These are phyloP conservation scores for Gymnosoma rotundatum DNA, from an alignment of 2,888 invertebrate genomes.

Conservation along the genomic window DNA sequence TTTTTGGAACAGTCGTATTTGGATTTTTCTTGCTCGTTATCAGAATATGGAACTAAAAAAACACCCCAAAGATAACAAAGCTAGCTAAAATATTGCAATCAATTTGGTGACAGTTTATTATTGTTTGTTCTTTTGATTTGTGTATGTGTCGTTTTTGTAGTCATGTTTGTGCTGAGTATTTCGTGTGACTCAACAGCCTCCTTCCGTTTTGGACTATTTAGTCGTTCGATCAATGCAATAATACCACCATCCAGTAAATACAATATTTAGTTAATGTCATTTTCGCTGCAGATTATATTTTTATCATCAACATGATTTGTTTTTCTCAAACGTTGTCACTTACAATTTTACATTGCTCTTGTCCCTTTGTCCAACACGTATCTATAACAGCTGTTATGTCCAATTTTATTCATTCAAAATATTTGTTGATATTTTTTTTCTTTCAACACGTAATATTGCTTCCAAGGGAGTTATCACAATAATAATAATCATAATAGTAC, in stretches of 20 bases:
- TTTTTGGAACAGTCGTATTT: not conserved
- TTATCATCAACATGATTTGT: conserved; percentile 32
- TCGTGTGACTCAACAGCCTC: conserved; percentile 67
- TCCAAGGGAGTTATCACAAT: too few relatives aligned
- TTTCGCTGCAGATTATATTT: too few relatives aligned
- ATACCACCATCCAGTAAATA: conserved; percentile 41
- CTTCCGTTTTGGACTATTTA: conserved; percentile 8
- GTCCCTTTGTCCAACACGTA: too few relatives aligned
- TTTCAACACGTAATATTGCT: too few relatives aligned
- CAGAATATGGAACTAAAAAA: conserved; percentile 17
- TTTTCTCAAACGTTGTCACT: not conserved
- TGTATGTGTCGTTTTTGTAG: not conserved
- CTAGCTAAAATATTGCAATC: conserved; percentile 29
- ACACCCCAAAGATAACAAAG: conserved; percentile 12
- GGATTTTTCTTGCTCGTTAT: conserved; percentile 7
- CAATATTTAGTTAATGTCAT: not conserved
- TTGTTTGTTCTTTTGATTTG: not conserved
- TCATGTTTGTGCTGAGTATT: conserved; percentile 11
- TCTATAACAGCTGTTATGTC: too few relatives aligned
- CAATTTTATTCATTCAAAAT: too few relatives aligned
- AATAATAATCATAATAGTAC: too few relatives aligned
- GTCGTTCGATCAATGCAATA: conserved; percentile 7
- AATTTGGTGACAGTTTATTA: conserved; percentile 27
- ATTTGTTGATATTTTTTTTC: too few relatives aligned
- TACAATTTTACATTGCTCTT: too few relatives aligned